phyloP scores from a whole-genome alignment of 2,113 vertebrate species.

The Melanerpes formicivorus region DNA sequence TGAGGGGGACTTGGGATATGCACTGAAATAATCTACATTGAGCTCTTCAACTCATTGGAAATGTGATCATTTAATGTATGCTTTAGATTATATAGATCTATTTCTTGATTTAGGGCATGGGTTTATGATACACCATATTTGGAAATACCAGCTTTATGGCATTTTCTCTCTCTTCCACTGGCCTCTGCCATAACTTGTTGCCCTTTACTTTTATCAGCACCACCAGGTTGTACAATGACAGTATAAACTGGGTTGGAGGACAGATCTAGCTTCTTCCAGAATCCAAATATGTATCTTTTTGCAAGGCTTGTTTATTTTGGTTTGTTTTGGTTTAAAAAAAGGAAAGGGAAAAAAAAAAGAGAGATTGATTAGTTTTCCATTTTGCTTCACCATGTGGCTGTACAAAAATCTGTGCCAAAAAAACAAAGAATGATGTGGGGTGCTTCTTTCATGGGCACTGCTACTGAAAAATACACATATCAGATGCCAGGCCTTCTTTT shows the following conservation, averaged over 20 bases:
- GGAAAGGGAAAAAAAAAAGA: too few species aligned
- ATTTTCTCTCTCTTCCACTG: not conserved
- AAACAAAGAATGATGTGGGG: not conserved
- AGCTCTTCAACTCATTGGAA: not conserved
- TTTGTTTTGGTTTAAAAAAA: not conserved
- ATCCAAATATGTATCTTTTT: not conserved
- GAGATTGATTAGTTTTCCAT: not conserved
- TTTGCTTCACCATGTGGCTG: not conserved
- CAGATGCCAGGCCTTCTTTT: conserved; percentile 5
- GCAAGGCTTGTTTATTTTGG: not conserved
- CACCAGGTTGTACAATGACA: not conserved
- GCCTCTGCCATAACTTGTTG: not conserved
- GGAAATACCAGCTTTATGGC: not conserved
- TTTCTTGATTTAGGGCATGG: not conserved
- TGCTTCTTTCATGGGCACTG: not conserved
- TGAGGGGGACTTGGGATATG: not conserved
- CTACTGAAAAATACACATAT: not conserved
- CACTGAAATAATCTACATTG: not conserved
- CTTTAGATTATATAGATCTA: not conserved
- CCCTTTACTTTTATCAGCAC: not conserved
- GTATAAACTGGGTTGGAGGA: not conserved
- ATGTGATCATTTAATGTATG: not conserved
- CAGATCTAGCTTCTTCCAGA: not conserved
- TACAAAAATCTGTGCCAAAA: conserved; percentile 17
- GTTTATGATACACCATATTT: not conserved